phyloP scores from a whole-genome alignment of 2,113 vertebrate genomes.

The Rhea americana region DNA sequence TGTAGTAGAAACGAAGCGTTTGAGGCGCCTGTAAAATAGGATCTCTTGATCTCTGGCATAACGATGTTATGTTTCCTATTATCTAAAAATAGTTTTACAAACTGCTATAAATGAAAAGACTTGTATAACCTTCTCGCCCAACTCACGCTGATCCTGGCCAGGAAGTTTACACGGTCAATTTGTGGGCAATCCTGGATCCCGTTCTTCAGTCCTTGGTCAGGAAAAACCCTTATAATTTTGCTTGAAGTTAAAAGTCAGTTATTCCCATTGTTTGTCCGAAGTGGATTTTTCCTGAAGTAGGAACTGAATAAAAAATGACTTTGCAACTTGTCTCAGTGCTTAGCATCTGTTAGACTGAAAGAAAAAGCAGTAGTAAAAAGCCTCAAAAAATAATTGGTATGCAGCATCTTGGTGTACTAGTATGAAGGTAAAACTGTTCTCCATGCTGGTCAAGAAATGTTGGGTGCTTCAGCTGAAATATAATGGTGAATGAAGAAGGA shows the following conservation, averaged over 20 bases:
- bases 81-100: conserved; percentile 64
- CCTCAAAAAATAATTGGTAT: not conserved
- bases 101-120: conserved; percentile 22
- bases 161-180: conserved; percentile 21
- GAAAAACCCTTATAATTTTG: not conserved
- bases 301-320: not conserved
- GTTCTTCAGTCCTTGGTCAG: not conserved
- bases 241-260: conserved; percentile 2
- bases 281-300: not conserved
- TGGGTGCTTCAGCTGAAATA: not conserved
- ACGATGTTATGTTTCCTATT: conserved; percentile 43
- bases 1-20: conserved; percentile 25
- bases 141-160: not conserved
- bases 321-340: not conserved
- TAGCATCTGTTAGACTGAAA: not conserved
- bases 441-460: not conserved
- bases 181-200: not conserved
- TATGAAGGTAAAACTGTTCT: not conserved
- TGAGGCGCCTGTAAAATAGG: conserved; percentile 17
- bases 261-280: not conserved
- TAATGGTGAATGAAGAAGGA: not conserved
- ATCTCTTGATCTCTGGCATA: conserved; percentile 50
- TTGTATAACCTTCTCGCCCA: conserved; percentile 51
- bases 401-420: not conserved
- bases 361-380: not conserved